These are phyloP conservation scores for Cynocephalus volans DNA, from an alignment of 2,113 vertebrate genomes.

Conservation along the genomic window DNA sequence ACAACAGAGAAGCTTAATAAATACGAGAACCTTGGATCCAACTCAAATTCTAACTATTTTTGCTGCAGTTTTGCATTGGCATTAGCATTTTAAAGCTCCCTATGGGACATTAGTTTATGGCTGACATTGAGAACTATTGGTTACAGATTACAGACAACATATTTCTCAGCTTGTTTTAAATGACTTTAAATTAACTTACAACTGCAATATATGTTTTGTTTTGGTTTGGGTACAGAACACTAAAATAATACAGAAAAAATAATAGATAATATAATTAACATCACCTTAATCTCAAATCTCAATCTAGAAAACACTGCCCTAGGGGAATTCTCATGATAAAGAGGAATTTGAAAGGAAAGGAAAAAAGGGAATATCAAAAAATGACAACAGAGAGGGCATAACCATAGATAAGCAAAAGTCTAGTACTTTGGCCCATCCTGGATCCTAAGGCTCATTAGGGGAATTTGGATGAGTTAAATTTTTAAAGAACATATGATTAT, in stretches of 20 bases:
- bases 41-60: neutral
- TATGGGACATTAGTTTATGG: neutral
- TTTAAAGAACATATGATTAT: neutral
- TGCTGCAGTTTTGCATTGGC: neutral
- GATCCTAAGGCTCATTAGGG: neutral
- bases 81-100: neutral
- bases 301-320: neutral
- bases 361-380: neutral
- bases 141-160: neutral
- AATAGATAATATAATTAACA: neutral
- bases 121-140: neutral
- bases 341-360: neutral
- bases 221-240: neutral
- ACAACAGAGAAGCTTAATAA: neutral
- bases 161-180: neutral
- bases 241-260: neutral
- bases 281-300: neutral
- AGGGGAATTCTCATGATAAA: neutral
- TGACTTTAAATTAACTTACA: neutral
- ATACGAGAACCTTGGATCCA: neutral
- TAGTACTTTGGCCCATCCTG: neutral
- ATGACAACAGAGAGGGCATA: neutral
- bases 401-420: neutral
- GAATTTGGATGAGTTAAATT: neutral
- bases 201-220: neutral